Base-by-base conservation (phyloP, 2,888 invertebrate species). In the Pandemis corylana region DNA sequence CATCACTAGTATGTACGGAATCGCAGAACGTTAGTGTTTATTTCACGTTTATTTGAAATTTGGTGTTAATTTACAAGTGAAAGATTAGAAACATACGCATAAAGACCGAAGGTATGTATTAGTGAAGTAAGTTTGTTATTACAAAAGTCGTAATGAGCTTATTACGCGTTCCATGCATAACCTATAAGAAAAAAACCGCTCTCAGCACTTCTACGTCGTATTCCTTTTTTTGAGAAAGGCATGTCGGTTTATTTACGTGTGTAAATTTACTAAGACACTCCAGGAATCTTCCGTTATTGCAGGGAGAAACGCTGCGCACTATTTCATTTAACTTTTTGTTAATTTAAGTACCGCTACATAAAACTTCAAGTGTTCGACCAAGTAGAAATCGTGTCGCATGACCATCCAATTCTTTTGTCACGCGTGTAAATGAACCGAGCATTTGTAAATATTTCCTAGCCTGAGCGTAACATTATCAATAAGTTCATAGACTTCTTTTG, bases 31-130 rank as follows among this genome's bases (percentile, higher is more conserved):
- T 85, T 87, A 87, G 88, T 93, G 93, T 93, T 94, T 93, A 91
- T 89, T 84, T 92, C 84, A 83, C 84, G 84, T 87, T 86, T 85
- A 87, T 89, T 90, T 87, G 83, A 89, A 89, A 89, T 86, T 89
- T 85, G 79, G 92, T 92, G 92, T 79, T 91, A 92, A 90, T 92
- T 92, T 92, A 90, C 89, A 89, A 91, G 92, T 93, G 91, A 82
- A 83, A 83, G 85, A 86, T 82, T 82, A 80, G 81, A 80, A 82
- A 84, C 80, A 82, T 78, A 81, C 81, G 81, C 80, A 81, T 80
- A 80, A 78, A 84, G 77, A 85, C 78, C 79, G 72, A 82, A 81
- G 87, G 91, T 90, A 80, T 87, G 91, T 88, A 73, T 74, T 77
- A 72, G 68, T 79, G 51, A 66, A 49, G 46, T 68, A 68, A 59